Evolutionary conservation across 1,140 invertebrate species (phyloP).

Genomic region (Philotrypesis tridentata): DNA sequence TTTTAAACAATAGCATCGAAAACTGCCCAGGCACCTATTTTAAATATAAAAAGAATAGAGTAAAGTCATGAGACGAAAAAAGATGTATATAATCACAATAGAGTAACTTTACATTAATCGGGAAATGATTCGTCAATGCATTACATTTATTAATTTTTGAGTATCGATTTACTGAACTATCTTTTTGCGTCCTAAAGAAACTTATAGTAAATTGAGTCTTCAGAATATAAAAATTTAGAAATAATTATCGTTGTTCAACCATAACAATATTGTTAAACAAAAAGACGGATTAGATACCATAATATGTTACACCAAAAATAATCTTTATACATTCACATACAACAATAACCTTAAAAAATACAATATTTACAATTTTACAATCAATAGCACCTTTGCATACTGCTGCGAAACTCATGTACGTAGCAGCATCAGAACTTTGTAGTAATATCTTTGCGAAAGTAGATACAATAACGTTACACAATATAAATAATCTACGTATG

Average conservation of each 20-base stretch:
- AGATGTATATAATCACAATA: conserved; percentile 1
- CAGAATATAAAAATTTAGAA: conserved; percentile 18
- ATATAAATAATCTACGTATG: too few relatives aligned
- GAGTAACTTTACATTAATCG: neutral
- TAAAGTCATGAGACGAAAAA: conserved; percentile 50
- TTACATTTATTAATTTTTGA: neutral
- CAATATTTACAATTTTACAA: neutral
- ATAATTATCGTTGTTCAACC: neutral
- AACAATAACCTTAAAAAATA: neutral
- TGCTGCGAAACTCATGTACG: too few relatives aligned
- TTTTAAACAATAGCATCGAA: conserved; percentile 68
- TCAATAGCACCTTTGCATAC: neutral
- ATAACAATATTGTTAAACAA: neutral
- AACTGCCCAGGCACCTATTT: conserved; percentile 60
- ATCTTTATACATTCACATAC: neutral
- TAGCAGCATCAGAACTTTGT: too few relatives aligned
- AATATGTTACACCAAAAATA: neutral
- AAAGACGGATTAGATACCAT: neutral
- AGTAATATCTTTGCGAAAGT: too few relatives aligned
- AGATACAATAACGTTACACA: too few relatives aligned
- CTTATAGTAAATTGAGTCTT: neutral
- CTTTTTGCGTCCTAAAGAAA: conserved; percentile 14
- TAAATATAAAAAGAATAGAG: conserved; percentile 51
- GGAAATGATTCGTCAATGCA: neutral
- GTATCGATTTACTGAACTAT: neutral